Conservation (phyloP, 2,888 invertebrate species). For the Allolobophora icterica region DNA sequence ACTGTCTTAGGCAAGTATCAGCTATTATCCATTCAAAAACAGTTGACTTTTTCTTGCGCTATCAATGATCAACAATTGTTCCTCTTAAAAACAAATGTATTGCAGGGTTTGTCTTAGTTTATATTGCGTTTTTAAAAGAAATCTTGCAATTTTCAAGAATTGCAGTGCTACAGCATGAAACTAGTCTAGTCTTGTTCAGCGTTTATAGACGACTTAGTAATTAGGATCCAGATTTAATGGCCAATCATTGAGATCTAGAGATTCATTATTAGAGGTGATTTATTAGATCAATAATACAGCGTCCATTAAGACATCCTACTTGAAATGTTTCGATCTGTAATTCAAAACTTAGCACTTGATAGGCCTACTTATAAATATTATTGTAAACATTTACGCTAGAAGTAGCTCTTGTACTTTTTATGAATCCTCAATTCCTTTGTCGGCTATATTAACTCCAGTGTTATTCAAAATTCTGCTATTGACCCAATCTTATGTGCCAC, state of each 20-base stretch:
- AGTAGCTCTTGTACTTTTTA: not conserved
- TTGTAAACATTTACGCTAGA: not conserved
- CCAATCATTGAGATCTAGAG: not conserved
- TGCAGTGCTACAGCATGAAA: no score
- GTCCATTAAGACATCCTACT: not conserved
- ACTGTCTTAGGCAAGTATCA: conserved; percentile 51
- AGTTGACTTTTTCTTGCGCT: no score
- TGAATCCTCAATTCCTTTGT: no score
- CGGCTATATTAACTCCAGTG: no score
- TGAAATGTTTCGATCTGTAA: not conserved
- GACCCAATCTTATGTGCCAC: no score
- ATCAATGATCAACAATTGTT: no score
- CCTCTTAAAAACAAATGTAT: no score
- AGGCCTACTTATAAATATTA: no score
- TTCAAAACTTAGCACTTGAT: not conserved
- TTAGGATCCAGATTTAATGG: not conserved
- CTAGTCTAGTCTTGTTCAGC: no score
- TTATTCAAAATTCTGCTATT: no score
- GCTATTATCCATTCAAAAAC: conserved; percentile 11
- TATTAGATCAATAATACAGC: not conserved
- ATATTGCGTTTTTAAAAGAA: not conserved
- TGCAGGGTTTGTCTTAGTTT: no score
- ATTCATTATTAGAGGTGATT: not conserved
- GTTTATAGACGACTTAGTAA: not conserved
- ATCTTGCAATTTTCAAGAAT: not conserved